Evolutionary conservation across 1,140 invertebrate species (phyloP), one percentile per base, ranked within the genome.

Genomic region (Ips typographus): DNA sequence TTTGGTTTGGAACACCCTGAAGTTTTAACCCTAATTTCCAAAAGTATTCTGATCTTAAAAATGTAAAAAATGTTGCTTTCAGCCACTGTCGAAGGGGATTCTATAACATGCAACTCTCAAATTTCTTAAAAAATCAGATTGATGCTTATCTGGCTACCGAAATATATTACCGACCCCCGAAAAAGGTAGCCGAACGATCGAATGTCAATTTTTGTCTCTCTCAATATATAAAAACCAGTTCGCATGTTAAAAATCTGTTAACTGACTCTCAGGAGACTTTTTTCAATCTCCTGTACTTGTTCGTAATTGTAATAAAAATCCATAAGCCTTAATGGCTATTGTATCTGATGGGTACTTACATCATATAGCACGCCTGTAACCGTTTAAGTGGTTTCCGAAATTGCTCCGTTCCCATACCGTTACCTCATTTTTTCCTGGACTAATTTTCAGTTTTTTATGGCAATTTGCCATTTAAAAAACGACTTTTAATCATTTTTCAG

Each of bases 291-390:
- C 39, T 38, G 47, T 51, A n/a, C 22, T n/a, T 49, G 6, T 6
- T 22, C 40, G 55, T 56, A 67, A 67, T 58, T 67, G 55, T 67
- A 67, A 67, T 67, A 58, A 67, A 59, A 60, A 40, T 56, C 65
- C 65, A 67, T 67, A 67, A 67, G 40, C 8, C 40, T 67, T 67
- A 67, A 67, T 67, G 65, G 55, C 65, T 55, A 59, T 67, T 37
- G 55, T 67, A 67, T 67, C 55, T 67, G 65, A 65, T 65, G 56
- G 56, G 65, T 60, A 60, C 57, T 67, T 67, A 67, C 57, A 67
- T 67, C 65, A 67, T 67, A 67, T 67, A 49, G 65, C 65, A 67
- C 65, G 55, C 56, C 36, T 44, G 41, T 62, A 51, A 65, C 42
- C 42, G 51, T 41, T 53, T 65, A 65, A 55, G 56, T 42, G 53